Evolutionary conservation across 2,797 vertebrate species (phyloP).

Genomic region (Prunella strophiata): DNA sequence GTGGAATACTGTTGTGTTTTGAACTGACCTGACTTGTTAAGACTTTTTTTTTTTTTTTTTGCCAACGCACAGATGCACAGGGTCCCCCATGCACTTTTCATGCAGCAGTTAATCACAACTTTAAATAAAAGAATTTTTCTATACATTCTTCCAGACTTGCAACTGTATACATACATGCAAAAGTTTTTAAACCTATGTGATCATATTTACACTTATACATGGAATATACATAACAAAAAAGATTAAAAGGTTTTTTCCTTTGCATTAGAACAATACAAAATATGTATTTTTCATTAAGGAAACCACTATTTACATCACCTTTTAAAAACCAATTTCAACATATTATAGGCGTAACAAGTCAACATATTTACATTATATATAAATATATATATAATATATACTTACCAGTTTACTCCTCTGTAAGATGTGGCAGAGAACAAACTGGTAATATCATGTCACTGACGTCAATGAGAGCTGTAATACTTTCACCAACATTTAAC

Average conservation of each 20-base stretch:
- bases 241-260: slow-evolving; percentile 93
- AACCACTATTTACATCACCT: slow-evolving; percentile 97
- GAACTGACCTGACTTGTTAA: slow-evolving; percentile 79
- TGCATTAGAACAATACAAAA: slow-evolving; percentile 97
- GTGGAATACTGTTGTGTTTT: slow-evolving; percentile 79
- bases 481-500: slow-evolving; percentile 75
- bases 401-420: slow-evolving; percentile 78
- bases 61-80: slow-evolving; percentile 80
- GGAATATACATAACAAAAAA: slow-evolving; percentile 93
- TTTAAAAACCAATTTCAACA: slow-evolving; percentile 84
- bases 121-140: slow-evolving; percentile 84
- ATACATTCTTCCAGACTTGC: slow-evolving; percentile 90
- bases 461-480: slow-evolving; percentile 77
- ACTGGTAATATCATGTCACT: slow-evolving; percentile 78
- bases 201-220: slow-evolving; percentile 96
- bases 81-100: slow-evolving; percentile 83
- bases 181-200: slow-evolving; percentile 90
- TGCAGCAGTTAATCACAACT: slow-evolving; percentile 85
- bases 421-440: slow-evolving; percentile 79
- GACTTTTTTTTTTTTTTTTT: slow-evolving; percentile 73
- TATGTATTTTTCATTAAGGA: slow-evolving; percentile 97
- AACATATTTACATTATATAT: slow-evolving; percentile 79
- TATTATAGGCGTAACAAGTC: slow-evolving; percentile 81
- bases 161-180: slow-evolving; percentile 99
- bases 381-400: slow-evolving; percentile 83